These are phyloP conservation scores for Caprella mutica DNA, from an alignment of 2,888 invertebrate genomes.

Conservation along the genomic window DNA sequence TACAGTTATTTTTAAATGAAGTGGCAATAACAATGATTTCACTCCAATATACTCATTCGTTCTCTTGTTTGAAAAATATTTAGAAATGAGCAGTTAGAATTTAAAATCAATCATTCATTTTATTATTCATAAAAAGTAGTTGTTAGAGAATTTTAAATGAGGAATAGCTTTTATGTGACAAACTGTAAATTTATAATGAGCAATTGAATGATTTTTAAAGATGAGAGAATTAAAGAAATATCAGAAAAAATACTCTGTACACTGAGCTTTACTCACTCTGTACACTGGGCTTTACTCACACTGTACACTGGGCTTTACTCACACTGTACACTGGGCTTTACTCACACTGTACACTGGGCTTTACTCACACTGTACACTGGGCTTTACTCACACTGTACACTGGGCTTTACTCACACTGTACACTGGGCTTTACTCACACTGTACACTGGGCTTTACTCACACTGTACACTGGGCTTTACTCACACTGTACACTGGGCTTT, in stretches of 20 bases:
- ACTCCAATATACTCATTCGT: too few species aligned
- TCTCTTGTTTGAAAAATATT: too few species aligned
- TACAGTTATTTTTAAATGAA: too few species aligned
- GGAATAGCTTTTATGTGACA: too few species aligned
- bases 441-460: background rate
- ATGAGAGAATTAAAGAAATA: too few species aligned
- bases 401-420: background rate
- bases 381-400: background rate
- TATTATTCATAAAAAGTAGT: too few species aligned
- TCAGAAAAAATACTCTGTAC: background rate
- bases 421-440: background rate
- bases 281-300: background rate
- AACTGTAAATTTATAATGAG: too few species aligned
- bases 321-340: background rate
- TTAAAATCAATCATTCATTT: too few species aligned
- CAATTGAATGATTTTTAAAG: too few species aligned
- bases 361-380: background rate
- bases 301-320: background rate
- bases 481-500: background rate
- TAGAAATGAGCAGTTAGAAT: too few species aligned
- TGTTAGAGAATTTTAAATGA: too few species aligned
- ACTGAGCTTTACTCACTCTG: background rate
- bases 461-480: background rate
- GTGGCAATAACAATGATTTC: too few species aligned
- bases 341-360: background rate